Conservation (phyloP, 30 jellyfish, hydroid and myxozoan genomes). For the Rhopilema esculentum region DNA sequence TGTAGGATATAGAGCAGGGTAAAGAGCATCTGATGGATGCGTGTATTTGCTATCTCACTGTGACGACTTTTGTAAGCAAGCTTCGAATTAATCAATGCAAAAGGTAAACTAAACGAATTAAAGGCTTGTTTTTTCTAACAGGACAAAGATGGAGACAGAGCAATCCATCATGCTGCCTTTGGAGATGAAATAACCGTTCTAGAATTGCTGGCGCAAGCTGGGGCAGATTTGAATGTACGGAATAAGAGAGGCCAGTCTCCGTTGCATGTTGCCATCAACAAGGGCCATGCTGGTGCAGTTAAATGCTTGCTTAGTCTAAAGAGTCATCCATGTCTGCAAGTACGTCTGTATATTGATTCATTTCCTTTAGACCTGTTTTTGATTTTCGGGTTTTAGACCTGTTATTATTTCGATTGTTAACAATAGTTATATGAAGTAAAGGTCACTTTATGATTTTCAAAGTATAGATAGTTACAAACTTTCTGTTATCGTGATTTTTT, state of each 20-base stretch:
- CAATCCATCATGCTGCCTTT: slow-evolving; percentile 92
- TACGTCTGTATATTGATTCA: no score
- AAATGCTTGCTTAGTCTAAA: slow-evolving; percentile 45
- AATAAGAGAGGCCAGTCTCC: slow-evolving; percentile 91
- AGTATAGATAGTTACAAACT: no score
- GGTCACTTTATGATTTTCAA: no score
- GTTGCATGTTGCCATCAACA: slow-evolving; percentile 92
- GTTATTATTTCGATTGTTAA: no score
- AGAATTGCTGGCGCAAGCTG: slow-evolving; percentile 70
- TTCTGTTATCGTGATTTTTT: no score
- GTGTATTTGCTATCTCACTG: no score
- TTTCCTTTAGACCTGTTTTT: no score
- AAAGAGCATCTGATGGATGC: no score
- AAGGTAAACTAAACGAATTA: background rate
- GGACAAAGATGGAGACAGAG: slow-evolving; percentile 97
- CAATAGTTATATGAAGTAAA: no score
- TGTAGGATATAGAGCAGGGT: no score
- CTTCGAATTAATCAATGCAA: background rate
- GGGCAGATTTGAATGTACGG: slow-evolving; percentile 90
- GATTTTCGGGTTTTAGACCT: no score
- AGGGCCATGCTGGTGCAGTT: slow-evolving; percentile 92
- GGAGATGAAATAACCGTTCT: slow-evolving; percentile 78
- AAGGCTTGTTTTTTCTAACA: slow-evolving; percentile 1
- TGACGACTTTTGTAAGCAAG: background rate
- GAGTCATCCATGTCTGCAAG: slow-evolving; percentile 74